These are phyloP conservation scores for Automeris io DNA, from an alignment of 2,888 invertebrate genomes.

Conservation along the genomic window DNA sequence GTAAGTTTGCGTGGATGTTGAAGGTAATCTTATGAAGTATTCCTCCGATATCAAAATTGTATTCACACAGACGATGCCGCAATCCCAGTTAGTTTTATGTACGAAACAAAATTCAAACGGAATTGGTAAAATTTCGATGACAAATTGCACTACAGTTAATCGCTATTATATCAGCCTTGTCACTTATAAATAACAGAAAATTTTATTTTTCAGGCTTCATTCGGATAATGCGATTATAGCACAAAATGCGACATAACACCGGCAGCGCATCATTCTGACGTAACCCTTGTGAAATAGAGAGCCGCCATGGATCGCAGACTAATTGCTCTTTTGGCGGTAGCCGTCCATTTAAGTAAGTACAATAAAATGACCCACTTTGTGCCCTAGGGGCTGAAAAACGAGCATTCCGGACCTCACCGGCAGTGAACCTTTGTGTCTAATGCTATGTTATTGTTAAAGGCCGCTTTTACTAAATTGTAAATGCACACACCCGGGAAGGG, in stretches of 20 bases:
- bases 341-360: constrained; percentile 56
- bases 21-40: no score
- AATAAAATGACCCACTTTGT: constrained; percentile 7
- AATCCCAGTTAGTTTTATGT: no score
- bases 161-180: not conserved
- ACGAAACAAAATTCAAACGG: no score
- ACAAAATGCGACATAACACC: constrained; percentile 32
- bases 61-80: no score
- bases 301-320: constrained; percentile 48
- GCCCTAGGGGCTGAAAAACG: constrained; percentile 5
- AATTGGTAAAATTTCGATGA: no score
- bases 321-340: constrained; percentile 41
- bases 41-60: no score
- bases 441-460: constrained; percentile 12
- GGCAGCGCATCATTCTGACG: constrained; percentile 28
- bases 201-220: constrained; percentile 28
- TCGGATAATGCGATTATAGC: constrained; percentile 21
- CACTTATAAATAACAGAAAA: not conserved
- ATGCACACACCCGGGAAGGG: not conserved
- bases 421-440: constrained; percentile 10
- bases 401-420: constrained; percentile 1
- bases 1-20: no score
- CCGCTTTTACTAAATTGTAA: constrained; percentile 9
- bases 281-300: constrained; percentile 14
- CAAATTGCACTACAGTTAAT: no score